Base-by-base conservation (phyloP, 92 coral and sea anemone species). In the Epizoanthus stellaris region DNA sequence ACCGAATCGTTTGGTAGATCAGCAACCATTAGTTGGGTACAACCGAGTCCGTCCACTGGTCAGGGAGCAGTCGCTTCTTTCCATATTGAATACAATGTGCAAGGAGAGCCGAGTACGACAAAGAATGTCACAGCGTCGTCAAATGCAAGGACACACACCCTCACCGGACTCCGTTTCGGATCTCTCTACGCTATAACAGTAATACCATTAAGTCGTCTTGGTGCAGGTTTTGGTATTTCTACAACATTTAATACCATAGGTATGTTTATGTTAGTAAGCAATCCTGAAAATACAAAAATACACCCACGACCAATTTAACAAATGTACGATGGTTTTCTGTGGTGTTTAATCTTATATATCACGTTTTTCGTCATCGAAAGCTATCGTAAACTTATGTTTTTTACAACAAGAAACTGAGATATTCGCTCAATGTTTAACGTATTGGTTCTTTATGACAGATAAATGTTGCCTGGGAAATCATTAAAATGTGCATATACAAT, bases 221-320 rank as follows among this genome's bases (percentile, higher is more conserved):
- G 82, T 38, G 69, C 82, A 1, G 82, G 82, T n/a, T 6, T 17
- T n/a, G 82, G 82, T 42, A 23, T 39, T 0, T 76, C 82, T 14
- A 76, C 17, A 76, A 38, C 82, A 39, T 34, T 76, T 39, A 10
- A 59, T 59, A 34, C 82, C 10, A 49, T 17, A 1, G 69, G 82
- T 76, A 16, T 6, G 69, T 57, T 75, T 12, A 10, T 57, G 4
- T 9, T 6, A 12, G 10, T n/a, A 53, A 1, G 30, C 15, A 4
- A 30, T 1, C n/a, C 0, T 15, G 1, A 2, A 1, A 6, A 20
- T 30, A 39, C n/a, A n/a, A n/a, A n/a, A n/a, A n/a, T n/a, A n/a
- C n/a, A n/a, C n/a, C n/a, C n/a, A n/a, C n/a, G n/a, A n/a, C n/a
- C n/a, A n/a, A n/a, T n/a, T n/a, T n/a, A n/a, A n/a, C n/a, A n/a